phyloP scores from a whole-genome alignment of 2,888 invertebrate genomes.

The Diachrysia chrysitis region DNA sequence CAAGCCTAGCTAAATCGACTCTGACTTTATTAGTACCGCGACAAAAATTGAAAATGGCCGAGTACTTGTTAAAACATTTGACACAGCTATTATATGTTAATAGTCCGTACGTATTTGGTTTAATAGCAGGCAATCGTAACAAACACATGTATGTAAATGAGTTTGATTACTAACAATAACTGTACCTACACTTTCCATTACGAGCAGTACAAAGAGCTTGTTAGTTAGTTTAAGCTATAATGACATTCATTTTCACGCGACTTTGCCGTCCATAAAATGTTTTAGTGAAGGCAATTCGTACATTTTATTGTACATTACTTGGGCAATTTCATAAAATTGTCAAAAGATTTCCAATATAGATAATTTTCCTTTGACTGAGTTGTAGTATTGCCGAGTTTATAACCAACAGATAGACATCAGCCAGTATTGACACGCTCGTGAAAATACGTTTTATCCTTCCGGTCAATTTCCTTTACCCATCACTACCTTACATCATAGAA shows the following conservation, averaged over 20 bases:
- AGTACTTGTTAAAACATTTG: slow-evolving; percentile 3
- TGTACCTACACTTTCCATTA: slow-evolving; percentile 52
- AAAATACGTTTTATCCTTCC: slow-evolving; percentile 35
- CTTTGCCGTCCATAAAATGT: slow-evolving; percentile 17
- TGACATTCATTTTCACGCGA: slow-evolving; percentile 40
- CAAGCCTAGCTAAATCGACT: not conserved
- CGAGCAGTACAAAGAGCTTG: slow-evolving; percentile 48
- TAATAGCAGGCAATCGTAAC: slow-evolving; percentile 29
- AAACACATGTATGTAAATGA: slow-evolving; percentile 52
- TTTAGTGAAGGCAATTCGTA: not conserved
- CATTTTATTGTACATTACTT: not conserved
- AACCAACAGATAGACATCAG: slow-evolving; percentile 10
- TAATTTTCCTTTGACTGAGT: slow-evolving; percentile 20
- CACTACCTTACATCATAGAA: slow-evolving; percentile 27
- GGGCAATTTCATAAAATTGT: not conserved
- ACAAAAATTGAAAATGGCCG: not conserved
- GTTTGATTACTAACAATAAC: slow-evolving; percentile 45
- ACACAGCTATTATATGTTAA: not conserved
- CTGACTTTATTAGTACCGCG: not conserved
- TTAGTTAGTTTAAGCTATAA: slow-evolving; percentile 33
- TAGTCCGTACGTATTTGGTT: slow-evolving; percentile 25
- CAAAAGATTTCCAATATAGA: slow-evolving; percentile 10
- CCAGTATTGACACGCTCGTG: slow-evolving; percentile 27
- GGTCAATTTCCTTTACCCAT: slow-evolving; percentile 40
- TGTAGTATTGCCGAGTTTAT: slow-evolving; percentile 18